A percentile compares a stretch with the other conserved stretches of the same genome.
These are phyloP conservation scores for Rugalucina vietnamica DNA, from an alignment of 2,888 invertebrate genomes.

Conservation along the genomic window DNA sequence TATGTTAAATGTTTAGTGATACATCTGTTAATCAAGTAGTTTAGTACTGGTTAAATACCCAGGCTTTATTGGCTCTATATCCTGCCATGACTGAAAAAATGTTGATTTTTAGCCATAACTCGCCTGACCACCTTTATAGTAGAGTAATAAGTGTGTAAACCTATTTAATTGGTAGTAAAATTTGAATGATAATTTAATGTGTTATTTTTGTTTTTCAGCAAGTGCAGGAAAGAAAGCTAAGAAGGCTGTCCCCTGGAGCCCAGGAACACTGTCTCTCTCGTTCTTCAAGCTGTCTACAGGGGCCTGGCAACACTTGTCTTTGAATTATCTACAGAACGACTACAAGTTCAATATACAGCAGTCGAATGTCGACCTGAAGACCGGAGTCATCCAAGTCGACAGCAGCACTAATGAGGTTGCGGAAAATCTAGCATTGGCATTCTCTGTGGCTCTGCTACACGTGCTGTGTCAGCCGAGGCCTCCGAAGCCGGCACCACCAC, in stretches of 20 bases:
- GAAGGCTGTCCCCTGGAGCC: constrained; percentile 79
- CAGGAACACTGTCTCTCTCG: constrained; percentile 78
- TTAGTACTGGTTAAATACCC: too few species aligned
- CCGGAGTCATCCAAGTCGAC: constrained; percentile 73
- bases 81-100: too few species aligned
- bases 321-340: constrained; percentile 70
- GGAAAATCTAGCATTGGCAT: constrained; percentile 84
- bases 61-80: too few species aligned
- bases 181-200: too few species aligned
- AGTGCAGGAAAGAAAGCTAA: constrained; percentile 70
- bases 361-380: constrained; percentile 74
- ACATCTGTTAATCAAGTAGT: too few species aligned
- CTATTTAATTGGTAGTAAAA: too few species aligned
- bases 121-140: too few species aligned
- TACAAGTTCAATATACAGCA: constrained; percentile 69
- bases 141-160: too few species aligned
- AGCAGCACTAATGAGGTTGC: constrained; percentile 81
- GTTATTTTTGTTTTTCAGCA: constrained; percentile 57
- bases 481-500: constrained; percentile 55
- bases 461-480: constrained; percentile 85
- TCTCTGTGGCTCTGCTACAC: constrained; percentile 84
- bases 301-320: constrained; percentile 68
- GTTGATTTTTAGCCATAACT: too few species aligned
- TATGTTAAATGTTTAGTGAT: too few species aligned
- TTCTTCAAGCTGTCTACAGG: constrained; percentile 72